Conservation (phyloP, 2,797 vertebrate genomes). For the Urophycis tenuis region DNA sequence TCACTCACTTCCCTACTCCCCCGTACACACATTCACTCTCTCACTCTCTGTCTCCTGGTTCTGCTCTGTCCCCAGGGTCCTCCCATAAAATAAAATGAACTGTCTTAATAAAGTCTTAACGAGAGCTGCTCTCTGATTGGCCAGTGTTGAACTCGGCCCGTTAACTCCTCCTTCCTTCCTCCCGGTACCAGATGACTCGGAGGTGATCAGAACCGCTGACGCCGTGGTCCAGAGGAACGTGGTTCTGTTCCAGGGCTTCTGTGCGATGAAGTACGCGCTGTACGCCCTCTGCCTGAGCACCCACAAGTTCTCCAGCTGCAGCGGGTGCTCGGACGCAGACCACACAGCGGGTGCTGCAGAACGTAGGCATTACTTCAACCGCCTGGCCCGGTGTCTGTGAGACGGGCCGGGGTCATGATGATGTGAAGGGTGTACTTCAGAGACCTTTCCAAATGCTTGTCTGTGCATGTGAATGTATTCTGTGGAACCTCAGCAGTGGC, state of each 20-base stretch:
- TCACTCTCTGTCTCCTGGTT: neutral
- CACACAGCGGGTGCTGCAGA: conserved; percentile 44
- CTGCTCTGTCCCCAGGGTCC: neutral
- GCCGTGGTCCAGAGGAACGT: conserved; percentile 72
- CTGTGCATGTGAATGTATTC: too few relatives aligned
- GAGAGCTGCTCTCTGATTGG: neutral
- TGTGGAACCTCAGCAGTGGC: too few relatives aligned
- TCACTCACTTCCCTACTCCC: neutral
- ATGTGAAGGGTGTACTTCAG: too few relatives aligned
- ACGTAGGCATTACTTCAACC: conserved; percentile 34
- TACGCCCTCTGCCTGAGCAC: conserved; percentile 87
- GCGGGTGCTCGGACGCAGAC: conserved; percentile 61
- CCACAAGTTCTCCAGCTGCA: conserved; percentile 71
- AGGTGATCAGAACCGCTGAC: conserved; percentile 31
- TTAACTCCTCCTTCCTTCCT: neutral
- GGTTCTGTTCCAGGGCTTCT: conserved; percentile 85
- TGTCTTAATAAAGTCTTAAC: neutral
- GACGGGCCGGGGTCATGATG: too few relatives aligned
- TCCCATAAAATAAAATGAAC: neutral
- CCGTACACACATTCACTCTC: neutral
- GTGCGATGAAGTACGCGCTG: conserved; percentile 92
- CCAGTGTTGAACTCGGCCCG: neutral
- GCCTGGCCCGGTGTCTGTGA: too few relatives aligned
- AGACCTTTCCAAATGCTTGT: too few relatives aligned
- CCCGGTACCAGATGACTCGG: conserved; percentile 51